Base-by-base conservation (phyloP, 2,888 invertebrate genomes). In the Drosophila quinaria region DNA sequence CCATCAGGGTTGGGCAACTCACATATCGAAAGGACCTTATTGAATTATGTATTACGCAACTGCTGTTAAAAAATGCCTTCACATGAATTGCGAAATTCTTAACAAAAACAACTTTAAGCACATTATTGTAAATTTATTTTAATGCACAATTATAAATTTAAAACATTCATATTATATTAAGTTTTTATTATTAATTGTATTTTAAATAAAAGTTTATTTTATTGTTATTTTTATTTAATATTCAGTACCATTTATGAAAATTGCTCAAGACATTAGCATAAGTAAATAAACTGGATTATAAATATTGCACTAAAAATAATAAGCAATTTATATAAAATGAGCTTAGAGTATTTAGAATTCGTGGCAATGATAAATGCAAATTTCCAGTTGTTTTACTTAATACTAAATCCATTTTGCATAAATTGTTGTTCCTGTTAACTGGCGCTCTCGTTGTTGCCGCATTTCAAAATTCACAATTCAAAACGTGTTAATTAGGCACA, bases 401-500 rank as follows among this genome's bases (percentile, higher is more conserved):
- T 58, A 67, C 75, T 80, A 69, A 89, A 83, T 60, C 63, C 75
- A 69, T 84, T 84, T 80, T 85, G 83, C 83, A 85, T 82, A 87
- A 77, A 67, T 80, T 82, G 71, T 71, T 59, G 60, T 55, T 54
- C 31, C 29, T 52, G 15, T n/a, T 51, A n/a, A 15, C 33, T 37
- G 19, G 9, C 35, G 11, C 22, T 29, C 10, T 37, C 1, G 8
- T n/a, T 51, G 61, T 39, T 54, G 72, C 31, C 72, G 67, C 87
- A 87, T 82, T 82, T 82, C 87, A 84, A 90, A 90, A 87, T 90
- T 87, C 87, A 90, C 87, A 87, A 87, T 87, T 87, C 89, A 87
- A 87, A 89, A 89, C 80, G 87, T 87, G 87, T 87, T 87, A 87
- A 87, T 87, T 87, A 87, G 90, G 89, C 87, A 63, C 63, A 60